Evolutionary conservation across 2,113 vertebrate species (phyloP), one percentile per base, ranked within the genome.

Genomic region (Turdus rufiventris): DNA sequence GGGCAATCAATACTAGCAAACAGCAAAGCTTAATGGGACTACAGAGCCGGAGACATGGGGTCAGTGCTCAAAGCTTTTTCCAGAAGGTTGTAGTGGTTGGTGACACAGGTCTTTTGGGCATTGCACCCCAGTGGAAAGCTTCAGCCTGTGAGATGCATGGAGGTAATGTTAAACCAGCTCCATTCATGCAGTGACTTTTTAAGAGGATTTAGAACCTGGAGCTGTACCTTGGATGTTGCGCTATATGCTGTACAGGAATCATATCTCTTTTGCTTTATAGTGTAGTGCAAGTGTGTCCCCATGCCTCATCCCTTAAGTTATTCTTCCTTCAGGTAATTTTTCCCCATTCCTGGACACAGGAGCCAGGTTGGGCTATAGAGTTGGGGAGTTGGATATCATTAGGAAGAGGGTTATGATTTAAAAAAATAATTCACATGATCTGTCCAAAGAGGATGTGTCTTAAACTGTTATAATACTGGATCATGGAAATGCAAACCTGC

Each of bases 91-190:
- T n/a, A 28, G 6, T 43, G 61, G n/a, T 23, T 81, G 31, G 36
- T 57, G 9, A 12, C n/a, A 73, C 17, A 25, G 18, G 14, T 24
- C 28, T 87, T 80, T 68, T 42, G 31, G 15, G 24, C 8, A 7
- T 43, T 0, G 0, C 25, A 36, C 12, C 4, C 10, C 16, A 13
- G 9, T 23, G 42, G 54, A 80, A 70, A 43, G 5, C n/a, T 85
- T 84, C 25, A 26, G 18, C 16, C 29, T 56, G 11, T 72, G 45
- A 14, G 0, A 26, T 72, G 34, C 34, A 18, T 3, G 1, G 20
- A 28, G 31, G 14, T 62, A 10, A 2, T 19, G 8, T 57, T 75
- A 79, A 72, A 11, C 23, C 43, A 65, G 14, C 4, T 80, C 34
- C 19, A 18, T 33, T 25, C 5, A 1, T n/a, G 9, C 25, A 18